Conservation (phyloP, 2,888 invertebrate genomes). For the Sturmia bella region DNA sequence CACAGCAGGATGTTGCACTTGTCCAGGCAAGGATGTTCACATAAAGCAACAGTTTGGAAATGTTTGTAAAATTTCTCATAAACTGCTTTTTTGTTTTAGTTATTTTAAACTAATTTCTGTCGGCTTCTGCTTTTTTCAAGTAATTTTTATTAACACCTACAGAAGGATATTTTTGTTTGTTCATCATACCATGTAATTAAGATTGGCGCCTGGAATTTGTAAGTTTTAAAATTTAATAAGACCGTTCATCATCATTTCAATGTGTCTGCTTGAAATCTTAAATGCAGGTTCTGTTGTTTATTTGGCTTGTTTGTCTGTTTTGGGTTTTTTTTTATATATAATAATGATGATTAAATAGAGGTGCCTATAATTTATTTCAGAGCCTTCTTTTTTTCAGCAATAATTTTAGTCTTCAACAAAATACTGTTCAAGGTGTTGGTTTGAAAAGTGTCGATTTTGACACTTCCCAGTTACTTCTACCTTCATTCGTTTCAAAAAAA, state of each 20-base stretch:
- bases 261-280: background rate
- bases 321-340: background rate
- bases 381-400: constrained; percentile 44
- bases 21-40: constrained; percentile 10
- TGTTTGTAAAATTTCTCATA: background rate
- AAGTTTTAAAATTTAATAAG: constrained; percentile 17
- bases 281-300: too few relatives aligned
- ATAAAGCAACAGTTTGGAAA: background rate
- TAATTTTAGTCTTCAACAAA: constrained; percentile 48
- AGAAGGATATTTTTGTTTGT: constrained; percentile 45
- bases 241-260: background rate
- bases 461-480: too few relatives aligned
- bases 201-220: constrained; percentile 62
- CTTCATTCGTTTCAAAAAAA: constrained; percentile 9
- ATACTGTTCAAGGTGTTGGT: constrained; percentile 57
- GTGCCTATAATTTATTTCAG: constrained; percentile 47
- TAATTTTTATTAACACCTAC: constrained; percentile 65
- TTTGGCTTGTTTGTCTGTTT: constrained; percentile 8
- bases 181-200: constrained; percentile 67
- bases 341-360: constrained; percentile 62
- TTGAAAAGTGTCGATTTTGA: constrained; percentile 63
- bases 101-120: constrained; percentile 16
- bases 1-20: constrained; percentile 67
- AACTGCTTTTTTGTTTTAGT: background rate
- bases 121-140: constrained; percentile 23